Percentiles rank a stretch among this genome's conserved stretches.
These are phyloP conservation scores for Agrilus planipennis DNA, from an alignment of 1,140 invertebrate genomes.

Conservation along the genomic window DNA sequence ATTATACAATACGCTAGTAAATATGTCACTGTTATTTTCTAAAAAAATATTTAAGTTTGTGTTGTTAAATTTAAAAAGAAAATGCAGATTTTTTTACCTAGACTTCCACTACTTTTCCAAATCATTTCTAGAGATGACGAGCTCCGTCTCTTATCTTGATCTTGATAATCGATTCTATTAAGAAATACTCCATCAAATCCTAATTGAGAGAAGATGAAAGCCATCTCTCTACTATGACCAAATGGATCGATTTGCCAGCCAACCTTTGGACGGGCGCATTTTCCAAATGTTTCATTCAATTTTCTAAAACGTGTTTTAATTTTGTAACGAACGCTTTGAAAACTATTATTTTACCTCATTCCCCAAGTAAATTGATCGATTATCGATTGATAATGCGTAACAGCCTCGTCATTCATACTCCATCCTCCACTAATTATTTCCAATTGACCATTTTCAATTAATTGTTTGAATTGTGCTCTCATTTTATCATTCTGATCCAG, in stretches of 20 bases:
- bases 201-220: conserved; percentile 55
- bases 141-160: conserved; percentile 48
- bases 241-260: conserved; percentile 71
- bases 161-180: conserved; percentile 65
- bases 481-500: neutral
- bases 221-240: conserved; percentile 59
- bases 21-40: conserved; percentile 14
- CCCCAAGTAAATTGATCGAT: conserved; percentile 71
- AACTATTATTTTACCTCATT: conserved; percentile 41
- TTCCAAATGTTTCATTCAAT: conserved; percentile 52
- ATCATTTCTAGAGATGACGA: conserved; percentile 63
- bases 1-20: conserved; percentile 28
- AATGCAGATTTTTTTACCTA: conserved; percentile 26
- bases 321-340: too few relatives aligned
- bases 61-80: neutral
- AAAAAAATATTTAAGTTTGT: conserved; percentile 1
- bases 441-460: conserved; percentile 48
- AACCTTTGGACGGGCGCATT: conserved; percentile 49
- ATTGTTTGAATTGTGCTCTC: conserved; percentile 13
- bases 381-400: conserved; percentile 66
- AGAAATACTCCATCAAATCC: conserved; percentile 64
- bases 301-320: too few relatives aligned
- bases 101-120: conserved; percentile 56
- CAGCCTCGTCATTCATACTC: conserved; percentile 76
- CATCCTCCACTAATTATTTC: conserved; percentile 65